Conservation (phyloP, 2,888 invertebrate genomes). For the Iphiclides podalirius region DNA sequence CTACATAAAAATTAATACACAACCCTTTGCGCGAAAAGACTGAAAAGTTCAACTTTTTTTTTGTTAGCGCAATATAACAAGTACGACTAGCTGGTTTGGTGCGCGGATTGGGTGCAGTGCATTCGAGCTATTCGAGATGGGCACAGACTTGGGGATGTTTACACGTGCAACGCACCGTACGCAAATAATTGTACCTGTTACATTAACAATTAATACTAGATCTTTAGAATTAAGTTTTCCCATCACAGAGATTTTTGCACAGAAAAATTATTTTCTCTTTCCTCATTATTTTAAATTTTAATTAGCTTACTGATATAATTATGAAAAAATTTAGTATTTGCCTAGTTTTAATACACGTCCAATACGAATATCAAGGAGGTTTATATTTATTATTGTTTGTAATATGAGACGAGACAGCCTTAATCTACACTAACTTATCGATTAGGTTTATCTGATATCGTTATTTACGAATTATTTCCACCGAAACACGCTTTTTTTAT, state of each 20-base stretch:
- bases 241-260: slow-evolving; percentile 77
- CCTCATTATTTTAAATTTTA: slow-evolving; percentile 25
- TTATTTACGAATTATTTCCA: slow-evolving; percentile 62
- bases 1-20: slow-evolving; percentile 80
- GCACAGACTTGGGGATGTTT: slow-evolving; percentile 23
- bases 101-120: slow-evolving; percentile 21
- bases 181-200: slow-evolving; percentile 49
- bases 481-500: slow-evolving; percentile 65
- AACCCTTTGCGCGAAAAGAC: slow-evolving; percentile 80
- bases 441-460: slow-evolving; percentile 67
- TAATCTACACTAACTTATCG: slow-evolving; percentile 65
- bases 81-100: slow-evolving; percentile 28
- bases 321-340: slow-evolving; percentile 68
- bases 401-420: slow-evolving; percentile 72
- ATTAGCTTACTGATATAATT: slow-evolving; percentile 75
- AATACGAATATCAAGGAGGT: slow-evolving; percentile 64
- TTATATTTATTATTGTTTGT: slow-evolving; percentile 55
- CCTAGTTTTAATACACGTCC: slow-evolving; percentile 66
- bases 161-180: slow-evolving; percentile 24
- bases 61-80: slow-evolving; percentile 59
- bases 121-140: slow-evolving; percentile 27
- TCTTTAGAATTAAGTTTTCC: slow-evolving; percentile 74
- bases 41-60: slow-evolving; percentile 72
- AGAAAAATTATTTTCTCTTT: slow-evolving; percentile 53
- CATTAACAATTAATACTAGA: slow-evolving; percentile 72